phyloP scores from a whole-genome alignment of 2,888 invertebrate genomes.

The Cataglyphis cursor region DNA sequence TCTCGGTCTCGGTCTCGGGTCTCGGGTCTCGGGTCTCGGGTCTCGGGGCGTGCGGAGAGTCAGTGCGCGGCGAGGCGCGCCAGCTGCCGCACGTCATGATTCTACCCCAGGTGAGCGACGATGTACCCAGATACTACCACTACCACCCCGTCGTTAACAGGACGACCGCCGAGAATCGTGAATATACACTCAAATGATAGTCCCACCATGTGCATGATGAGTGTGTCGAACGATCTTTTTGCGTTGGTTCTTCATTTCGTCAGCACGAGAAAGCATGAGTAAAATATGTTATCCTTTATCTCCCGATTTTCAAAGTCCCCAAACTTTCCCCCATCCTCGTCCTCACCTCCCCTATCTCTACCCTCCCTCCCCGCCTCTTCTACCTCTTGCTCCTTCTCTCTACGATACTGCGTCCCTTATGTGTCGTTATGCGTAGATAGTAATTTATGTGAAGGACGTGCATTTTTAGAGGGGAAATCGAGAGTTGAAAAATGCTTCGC shows the following conservation, averaged over 20 bases:
- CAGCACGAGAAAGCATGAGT: conserved; percentile 62
- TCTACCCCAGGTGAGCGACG: conserved; percentile 85
- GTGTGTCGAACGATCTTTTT: conserved; percentile 46
- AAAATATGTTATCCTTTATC: not conserved
- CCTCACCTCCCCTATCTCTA: not conserved
- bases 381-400: not conserved
- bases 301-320: not conserved
- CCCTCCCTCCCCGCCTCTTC: not conserved
- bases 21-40: conserved; percentile 51
- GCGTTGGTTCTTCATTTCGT: conserved; percentile 34
- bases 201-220: conserved; percentile 55
- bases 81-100: conserved; percentile 86
- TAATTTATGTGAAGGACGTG: not conserved
- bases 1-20: conserved; percentile 60
- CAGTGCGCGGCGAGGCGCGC: conserved; percentile 86
- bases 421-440: conserved; percentile 12
- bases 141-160: conserved; percentile 60
- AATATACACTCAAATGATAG: conserved; percentile 58
- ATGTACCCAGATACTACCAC: conserved; percentile 70
- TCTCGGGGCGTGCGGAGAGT: conserved; percentile 80
- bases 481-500: not conserved
- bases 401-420: not conserved
- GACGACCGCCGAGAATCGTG: conserved; percentile 67
- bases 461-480: not conserved
- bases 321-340: not conserved